Evolutionary conservation across 2,888 invertebrate genomes (phyloP), one percentile per base, ranked within the genome.

Genomic region (Caenorhabditis sp.): DNA sequence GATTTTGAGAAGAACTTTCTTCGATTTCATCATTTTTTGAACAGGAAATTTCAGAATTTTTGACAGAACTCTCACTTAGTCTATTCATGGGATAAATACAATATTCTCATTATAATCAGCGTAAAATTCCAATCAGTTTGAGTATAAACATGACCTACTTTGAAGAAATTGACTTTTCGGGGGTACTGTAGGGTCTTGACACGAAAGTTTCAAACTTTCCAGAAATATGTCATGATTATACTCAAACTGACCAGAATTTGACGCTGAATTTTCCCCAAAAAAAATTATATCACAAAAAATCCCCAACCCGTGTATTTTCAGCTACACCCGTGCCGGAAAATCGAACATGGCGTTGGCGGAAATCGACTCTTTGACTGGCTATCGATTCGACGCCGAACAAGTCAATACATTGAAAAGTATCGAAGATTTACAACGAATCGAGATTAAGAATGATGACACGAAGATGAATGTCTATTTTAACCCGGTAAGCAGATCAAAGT

Each of bases 291-390:
- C n/a, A n/a, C 27, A 31, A 31, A 31, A 31, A 31, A 31, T 31
- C 31, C 5, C 5, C 14, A 50, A 50, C n/a, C n/a, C n/a, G n/a
- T n/a, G n/a, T n/a, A 8, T n/a, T 77, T 80, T 50, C 67, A 87
- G 86, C 61, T 88, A 88, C 68, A 84, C 81, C 0, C 74, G 82
- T 5, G 31, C 77, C 6, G 84, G 82, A n/a, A 76, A 81, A 36
- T 86, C 86, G n/a, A 88, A 89, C 65, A 89, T 89, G 89, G 88
- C 88, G 1, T 86, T 89, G n/a, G 86, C 88, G 58, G 89, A 89
- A 78, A 69, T 87, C 49, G 79, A 85, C 17, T 72, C 84, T 0
- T 66, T 86, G 10, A 77, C 73, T 58, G 86, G 86, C 8, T 86
- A 84, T 53, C 74, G 72, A 27, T 81, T 80, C 54, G 81, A 81